These are phyloP conservation scores for Apotomis betuletana DNA, from an alignment of 2,888 invertebrate genomes.

Conservation along the genomic window DNA sequence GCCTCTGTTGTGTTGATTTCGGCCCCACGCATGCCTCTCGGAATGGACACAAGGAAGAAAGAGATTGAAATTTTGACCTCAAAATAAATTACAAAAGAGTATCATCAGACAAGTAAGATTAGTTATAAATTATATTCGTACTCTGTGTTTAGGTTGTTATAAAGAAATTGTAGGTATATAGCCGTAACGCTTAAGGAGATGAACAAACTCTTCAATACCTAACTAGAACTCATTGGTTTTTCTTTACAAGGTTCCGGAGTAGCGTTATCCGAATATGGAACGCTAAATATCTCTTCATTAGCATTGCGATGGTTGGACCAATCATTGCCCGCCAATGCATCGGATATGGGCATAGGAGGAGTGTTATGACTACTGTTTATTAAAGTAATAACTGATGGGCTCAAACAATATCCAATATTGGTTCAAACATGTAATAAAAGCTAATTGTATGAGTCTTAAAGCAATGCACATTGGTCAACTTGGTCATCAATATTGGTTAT, in stretches of 20 bases:
- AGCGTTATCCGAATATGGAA: conserved; percentile 57
- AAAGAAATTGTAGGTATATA: not conserved
- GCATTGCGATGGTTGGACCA: conserved; percentile 56
- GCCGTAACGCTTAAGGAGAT: not conserved
- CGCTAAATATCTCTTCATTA: conserved; percentile 64
- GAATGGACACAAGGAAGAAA: too few relatives aligned
- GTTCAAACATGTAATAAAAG: not conserved
- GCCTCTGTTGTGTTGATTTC: too few relatives aligned
- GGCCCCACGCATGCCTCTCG: too few relatives aligned
- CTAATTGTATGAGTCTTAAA: not conserved
- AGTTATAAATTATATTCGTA: too few relatives aligned
- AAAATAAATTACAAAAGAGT: too few relatives aligned
- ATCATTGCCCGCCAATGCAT: conserved; percentile 53
- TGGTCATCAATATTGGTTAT: conserved; percentile 41
- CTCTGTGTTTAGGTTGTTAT: too few relatives aligned
- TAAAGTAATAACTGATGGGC: conserved; percentile 30
- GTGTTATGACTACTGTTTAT: conserved; percentile 45
- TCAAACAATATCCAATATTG: not conserved
- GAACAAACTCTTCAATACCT: conserved; percentile 19
- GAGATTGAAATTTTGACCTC: too few relatives aligned
- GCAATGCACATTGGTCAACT: not conserved
- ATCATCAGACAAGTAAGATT: too few relatives aligned
- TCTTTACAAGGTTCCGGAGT: conserved; percentile 32
- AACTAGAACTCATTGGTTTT: conserved; percentile 28
- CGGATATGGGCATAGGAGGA: conserved; percentile 67